A percentile compares a stretch with the other conserved stretches of the same genome.
Conservation (phyloP, 2,888 invertebrate genomes). For the Oscheius sp. region DNA sequence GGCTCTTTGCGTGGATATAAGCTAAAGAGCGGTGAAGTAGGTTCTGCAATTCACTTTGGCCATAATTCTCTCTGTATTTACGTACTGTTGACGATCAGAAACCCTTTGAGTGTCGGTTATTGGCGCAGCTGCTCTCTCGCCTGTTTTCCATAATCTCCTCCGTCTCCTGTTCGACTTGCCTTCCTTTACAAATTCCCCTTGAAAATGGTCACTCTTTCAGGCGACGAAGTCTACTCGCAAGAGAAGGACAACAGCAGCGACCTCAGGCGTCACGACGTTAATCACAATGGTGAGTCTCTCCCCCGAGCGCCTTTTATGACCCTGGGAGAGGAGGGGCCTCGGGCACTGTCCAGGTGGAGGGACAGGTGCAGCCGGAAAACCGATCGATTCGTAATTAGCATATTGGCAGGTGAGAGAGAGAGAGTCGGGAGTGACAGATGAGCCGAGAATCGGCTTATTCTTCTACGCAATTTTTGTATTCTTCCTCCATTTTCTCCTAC, state of each 20-base stretch:
- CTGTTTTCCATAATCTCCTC: conserved; percentile 18
- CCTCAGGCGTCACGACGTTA: conserved; percentile 10
- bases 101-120: not conserved
- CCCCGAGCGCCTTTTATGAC: too few species aligned
- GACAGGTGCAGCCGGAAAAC: conserved; percentile 19
- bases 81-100: not conserved
- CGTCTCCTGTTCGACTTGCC: not conserved
- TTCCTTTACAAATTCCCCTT: not conserved
- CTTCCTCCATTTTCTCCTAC: not conserved
- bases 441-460: too few species aligned
- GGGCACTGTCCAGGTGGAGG: conserved; percentile 13
- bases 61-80: not conserved
- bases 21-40: too few species aligned
- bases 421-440: not conserved
- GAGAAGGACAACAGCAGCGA: too few species aligned
- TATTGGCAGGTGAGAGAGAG: not conserved
- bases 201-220: not conserved
- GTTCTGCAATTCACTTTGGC: too few species aligned
- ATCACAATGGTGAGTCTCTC: conserved; percentile 27
- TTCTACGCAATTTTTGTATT: not conserved
- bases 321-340: too few species aligned
- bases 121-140: conserved; percentile 20
- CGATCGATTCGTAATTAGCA: conserved; percentile 23
- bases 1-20: too few species aligned
- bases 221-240: conserved; percentile 29